Evolutionary conservation across 1,140 invertebrate species (phyloP).

Genomic region (Drosophila orena): DNA sequence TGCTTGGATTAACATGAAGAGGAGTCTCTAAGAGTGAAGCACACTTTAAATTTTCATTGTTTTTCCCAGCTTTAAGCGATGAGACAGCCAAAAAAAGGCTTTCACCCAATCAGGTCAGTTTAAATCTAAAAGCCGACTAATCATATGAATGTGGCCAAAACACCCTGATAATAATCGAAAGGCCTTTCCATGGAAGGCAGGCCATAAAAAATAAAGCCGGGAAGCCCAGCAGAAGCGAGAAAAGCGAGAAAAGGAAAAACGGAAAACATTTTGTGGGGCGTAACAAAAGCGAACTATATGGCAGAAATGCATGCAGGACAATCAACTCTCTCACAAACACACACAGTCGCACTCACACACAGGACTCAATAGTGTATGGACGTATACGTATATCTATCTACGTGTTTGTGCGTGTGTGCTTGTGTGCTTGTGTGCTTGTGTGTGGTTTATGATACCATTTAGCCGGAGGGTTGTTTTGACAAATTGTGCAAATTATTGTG

Average conservation of each 20-base stretch:
- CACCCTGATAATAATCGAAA: conserved; percentile 30
- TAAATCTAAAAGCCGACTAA: conserved; percentile 30
- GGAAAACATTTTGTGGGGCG: conserved; percentile 49
- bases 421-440: conserved; percentile 25
- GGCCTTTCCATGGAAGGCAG: conserved; percentile 25
- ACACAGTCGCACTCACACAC: not conserved
- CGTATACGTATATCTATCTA: too few species aligned
- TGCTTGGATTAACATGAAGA: not conserved
- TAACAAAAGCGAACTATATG: conserved; percentile 42
- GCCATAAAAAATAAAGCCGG: conserved; percentile 14
- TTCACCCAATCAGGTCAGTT: conserved; percentile 9
- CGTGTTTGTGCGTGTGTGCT: too few species aligned
- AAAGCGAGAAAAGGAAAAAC: conserved; percentile 7
- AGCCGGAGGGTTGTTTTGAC: conserved; percentile 82
- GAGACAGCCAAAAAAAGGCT: not conserved
- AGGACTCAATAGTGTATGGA: conserved; percentile 4
- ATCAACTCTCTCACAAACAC: conserved; percentile 51
- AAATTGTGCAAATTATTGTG: conserved; percentile 84
- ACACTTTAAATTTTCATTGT: not conserved
- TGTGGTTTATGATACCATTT: conserved; percentile 76
- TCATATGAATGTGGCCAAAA: conserved; percentile 28
- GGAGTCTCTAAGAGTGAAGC: not conserved
- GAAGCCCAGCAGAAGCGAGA: conserved; percentile 9
- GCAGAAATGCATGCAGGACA: conserved; percentile 62
- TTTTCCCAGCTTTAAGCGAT: not conserved